These are phyloP conservation scores for Atta colombica DNA, from an alignment of 1,140 invertebrate genomes.

Conservation along the genomic window DNA sequence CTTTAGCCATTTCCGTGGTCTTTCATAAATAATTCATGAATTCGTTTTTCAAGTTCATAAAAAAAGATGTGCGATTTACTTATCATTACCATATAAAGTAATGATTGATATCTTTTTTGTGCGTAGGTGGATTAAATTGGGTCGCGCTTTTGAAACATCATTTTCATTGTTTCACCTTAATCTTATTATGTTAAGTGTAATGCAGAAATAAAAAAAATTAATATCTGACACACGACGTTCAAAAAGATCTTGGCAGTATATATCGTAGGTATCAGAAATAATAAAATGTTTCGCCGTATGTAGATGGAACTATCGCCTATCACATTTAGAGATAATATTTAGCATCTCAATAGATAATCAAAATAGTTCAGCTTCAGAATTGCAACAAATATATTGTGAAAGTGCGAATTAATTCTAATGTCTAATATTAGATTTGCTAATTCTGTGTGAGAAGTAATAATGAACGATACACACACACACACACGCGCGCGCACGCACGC, in stretches of 20 bases:
- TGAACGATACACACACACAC: background rate
- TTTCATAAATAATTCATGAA: slow-evolving; percentile 53
- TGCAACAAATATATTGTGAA: slow-evolving; percentile 39
- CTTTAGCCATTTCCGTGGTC: slow-evolving; percentile 6
- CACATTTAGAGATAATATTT: slow-evolving; percentile 44
- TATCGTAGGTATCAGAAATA: slow-evolving; percentile 42
- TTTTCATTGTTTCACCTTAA: slow-evolving; percentile 15
- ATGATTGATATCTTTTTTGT: slow-evolving; percentile 64
- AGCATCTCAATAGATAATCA: slow-evolving; percentile 47
- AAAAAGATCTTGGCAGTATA: slow-evolving; percentile 44
- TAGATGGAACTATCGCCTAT: slow-evolving; percentile 31
- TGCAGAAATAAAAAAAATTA: slow-evolving; percentile 19
- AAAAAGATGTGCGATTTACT: slow-evolving; percentile 66
- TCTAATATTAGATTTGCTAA: slow-evolving; percentile 22
- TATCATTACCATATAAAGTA: slow-evolving; percentile 56
- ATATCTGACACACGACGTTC: background rate
- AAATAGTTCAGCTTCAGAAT: slow-evolving; percentile 41
- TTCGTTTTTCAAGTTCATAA: slow-evolving; percentile 64
- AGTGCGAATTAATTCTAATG: slow-evolving; percentile 49
- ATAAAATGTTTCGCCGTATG: slow-evolving; percentile 20
- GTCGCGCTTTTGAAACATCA: slow-evolving; percentile 32
- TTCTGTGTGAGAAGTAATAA: background rate
- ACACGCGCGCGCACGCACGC: no score
- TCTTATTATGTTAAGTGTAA: slow-evolving; percentile 32
- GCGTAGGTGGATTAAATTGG: slow-evolving; percentile 71